Base-by-base conservation (phyloP, 2,113 vertebrate species). In the Dascyllus trimaculatus region DNA sequence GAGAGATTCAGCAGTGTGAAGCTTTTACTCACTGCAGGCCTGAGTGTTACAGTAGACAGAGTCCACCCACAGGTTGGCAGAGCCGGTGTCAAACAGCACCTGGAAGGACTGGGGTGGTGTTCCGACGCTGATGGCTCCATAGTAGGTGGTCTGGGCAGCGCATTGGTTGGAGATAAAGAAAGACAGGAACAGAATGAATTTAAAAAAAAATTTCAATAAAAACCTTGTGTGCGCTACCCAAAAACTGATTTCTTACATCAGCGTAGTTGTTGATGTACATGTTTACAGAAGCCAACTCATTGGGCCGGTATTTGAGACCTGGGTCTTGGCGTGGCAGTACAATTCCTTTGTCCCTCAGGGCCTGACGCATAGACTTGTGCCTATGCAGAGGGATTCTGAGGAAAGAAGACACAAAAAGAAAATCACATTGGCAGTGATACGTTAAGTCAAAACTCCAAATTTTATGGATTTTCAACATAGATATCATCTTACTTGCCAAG, bases 211-310 rank as follows among this genome's bases (percentile, higher is more conserved):
- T 35, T 19, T 0, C 2, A 64, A 52, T 4, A 60, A 52, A 49
- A 43, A 2, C 9, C 13, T 53, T 65, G 40, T n/a, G 13, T n/a
- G 1, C 0, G 3, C 0, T 14, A 35, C 38, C 21, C 17, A 14
- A 63, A 40, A 71, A 14, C 25, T 22, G 29, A 46, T 48, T 66
- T 93, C 95, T 95, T 92, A 97, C 96, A n/a, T 96, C 94, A 87
- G 94, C 87, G 10, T 95, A 95, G 81, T 91, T 86, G 3, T 60
- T 81, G 11, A 97, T 93, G 10, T 95, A 93, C 86, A 95, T 92
- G 0, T 70, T 57, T 70, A 86, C 80, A 4, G 92, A 68, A 9
- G 79, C 54, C 45, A 93, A 85, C 0, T 80, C 62, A 2, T 64
- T 15, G 11, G n/a, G 22, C 48, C 0, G 46, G 79, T 94, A 95